A percentile compares a stretch with the other conserved stretches of the same genome.
Evolutionary conservation across 2,797 vertebrate genomes (phyloP).

Genomic region (Podarcis siculus): DNA sequence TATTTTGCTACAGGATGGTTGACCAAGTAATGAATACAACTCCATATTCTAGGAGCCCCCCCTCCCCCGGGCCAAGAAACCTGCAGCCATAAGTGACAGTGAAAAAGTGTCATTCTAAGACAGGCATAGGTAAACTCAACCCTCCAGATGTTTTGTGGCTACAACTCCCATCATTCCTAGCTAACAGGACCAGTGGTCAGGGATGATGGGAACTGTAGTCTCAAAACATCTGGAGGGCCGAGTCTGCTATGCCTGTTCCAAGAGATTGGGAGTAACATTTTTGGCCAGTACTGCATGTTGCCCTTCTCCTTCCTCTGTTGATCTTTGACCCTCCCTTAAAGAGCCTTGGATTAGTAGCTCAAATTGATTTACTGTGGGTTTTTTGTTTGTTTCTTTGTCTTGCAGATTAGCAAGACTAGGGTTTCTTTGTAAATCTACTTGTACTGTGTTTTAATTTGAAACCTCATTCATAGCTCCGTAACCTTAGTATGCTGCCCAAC

Average conservation of each 20-base stretch:
- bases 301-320: not conserved
- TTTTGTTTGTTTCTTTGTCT: not conserved
- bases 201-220: too few species aligned
- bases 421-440: not conserved
- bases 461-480: not conserved
- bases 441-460: not conserved
- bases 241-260: not conserved
- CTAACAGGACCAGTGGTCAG: too few species aligned
- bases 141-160: too few species aligned
- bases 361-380: not conserved
- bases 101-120: not conserved
- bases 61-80: not conserved
- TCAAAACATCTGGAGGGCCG: too few species aligned
- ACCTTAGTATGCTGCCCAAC: not conserved
- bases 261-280: not conserved
- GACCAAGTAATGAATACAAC: not conserved
- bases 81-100: not conserved
- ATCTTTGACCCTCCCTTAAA: not conserved
- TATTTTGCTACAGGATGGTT: not conserved
- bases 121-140: too few species aligned
- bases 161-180: too few species aligned
- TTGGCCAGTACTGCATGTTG: not conserved
- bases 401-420: not conserved
- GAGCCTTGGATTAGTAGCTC: not conserved
- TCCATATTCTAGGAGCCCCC: not conserved